Conservation (phyloP, 2,797 vertebrate species). For the Coregonus sp. region DNA sequence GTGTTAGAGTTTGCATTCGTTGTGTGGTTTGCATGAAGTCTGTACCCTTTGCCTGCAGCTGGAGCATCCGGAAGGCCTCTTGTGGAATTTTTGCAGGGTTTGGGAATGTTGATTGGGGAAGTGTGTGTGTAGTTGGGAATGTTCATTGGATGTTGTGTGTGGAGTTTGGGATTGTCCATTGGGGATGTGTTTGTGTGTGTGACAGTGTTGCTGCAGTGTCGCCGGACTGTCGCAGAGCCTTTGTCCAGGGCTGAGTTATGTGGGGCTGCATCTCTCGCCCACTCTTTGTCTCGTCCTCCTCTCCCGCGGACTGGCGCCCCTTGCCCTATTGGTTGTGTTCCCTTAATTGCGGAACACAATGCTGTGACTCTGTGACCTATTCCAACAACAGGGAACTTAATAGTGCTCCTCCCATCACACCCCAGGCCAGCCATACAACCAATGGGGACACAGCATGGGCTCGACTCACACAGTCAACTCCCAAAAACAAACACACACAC, state of each 20-base stretch:
- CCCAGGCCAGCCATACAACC: constrained; percentile 53
- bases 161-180: neutral
- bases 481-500: constrained; percentile 15
- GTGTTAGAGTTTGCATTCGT: constrained; percentile 10
- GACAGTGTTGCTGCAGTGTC: constrained; percentile 66
- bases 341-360: constrained; percentile 74
- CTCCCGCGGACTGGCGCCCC: constrained; percentile 65
- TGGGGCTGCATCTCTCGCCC: constrained; percentile 69
- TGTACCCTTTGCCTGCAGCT: constrained; percentile 7
- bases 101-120: constrained; percentile 36
- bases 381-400: constrained; percentile 73
- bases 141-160: constrained; percentile 21
- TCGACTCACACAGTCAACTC: constrained; percentile 29
- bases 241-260: constrained; percentile 73
- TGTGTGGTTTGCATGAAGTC: neutral
- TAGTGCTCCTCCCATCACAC: constrained; percentile 64
- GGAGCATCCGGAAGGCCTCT: constrained; percentile 22
- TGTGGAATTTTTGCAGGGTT: constrained; percentile 26
- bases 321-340: constrained; percentile 71
- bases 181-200: constrained; percentile 13
- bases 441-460: constrained; percentile 46
- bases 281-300: constrained; percentile 67
- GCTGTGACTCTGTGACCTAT: constrained; percentile 67
- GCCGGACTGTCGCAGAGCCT: constrained; percentile 60
- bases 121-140: constrained; percentile 17